Evolutionary conservation across 64 coral and sea anemone genomes (phyloP).

Genomic region (Platygyra sinensis): DNA sequence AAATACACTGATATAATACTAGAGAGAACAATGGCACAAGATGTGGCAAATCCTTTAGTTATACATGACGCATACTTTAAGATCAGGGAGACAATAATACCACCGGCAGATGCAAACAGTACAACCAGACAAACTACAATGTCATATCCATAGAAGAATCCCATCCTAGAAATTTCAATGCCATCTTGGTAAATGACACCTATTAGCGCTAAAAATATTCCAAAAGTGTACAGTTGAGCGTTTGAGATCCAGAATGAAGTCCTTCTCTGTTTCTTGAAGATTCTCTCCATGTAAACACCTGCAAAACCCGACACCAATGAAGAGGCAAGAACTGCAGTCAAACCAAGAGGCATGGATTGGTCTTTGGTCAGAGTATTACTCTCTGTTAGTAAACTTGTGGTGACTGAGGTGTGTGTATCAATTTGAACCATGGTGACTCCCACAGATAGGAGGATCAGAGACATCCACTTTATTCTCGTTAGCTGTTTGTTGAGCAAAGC

Average conservation of each 20-base stretch:
- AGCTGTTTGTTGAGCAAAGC: conserved; percentile 58
- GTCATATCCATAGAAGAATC: conserved; percentile 80
- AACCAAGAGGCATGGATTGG: conserved; percentile 56
- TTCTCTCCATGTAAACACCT: conserved; percentile 76
- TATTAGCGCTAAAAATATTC: conserved; percentile 41
- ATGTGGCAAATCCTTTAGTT: conserved; percentile 84
- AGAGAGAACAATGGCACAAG: conserved; percentile 76
- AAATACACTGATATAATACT: conserved; percentile 68
- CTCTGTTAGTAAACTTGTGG: not conserved
- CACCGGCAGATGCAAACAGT: conserved; percentile 57
- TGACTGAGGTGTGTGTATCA: conserved; percentile 47
- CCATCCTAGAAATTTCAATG: conserved; percentile 22
- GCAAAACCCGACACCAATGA: conserved; percentile 70
- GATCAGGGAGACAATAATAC: conserved; percentile 70
- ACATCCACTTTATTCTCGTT: conserved; percentile 59
- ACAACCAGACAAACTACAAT: conserved; percentile 54
- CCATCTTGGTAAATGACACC: conserved; percentile 69
- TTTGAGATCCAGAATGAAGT: conserved; percentile 73
- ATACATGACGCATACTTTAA: conserved; percentile 80
- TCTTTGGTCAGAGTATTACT: not conserved
- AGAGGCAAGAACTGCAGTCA: conserved; percentile 54
- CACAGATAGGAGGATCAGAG: conserved; percentile 29
- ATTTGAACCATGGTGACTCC: conserved; percentile 70
- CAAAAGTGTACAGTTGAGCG: conserved; percentile 61
- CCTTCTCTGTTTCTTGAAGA: conserved; percentile 47